These are phyloP conservation scores for Thamnophis elegans DNA, from an alignment of 2,797 vertebrate species.

Conservation along the genomic window DNA sequence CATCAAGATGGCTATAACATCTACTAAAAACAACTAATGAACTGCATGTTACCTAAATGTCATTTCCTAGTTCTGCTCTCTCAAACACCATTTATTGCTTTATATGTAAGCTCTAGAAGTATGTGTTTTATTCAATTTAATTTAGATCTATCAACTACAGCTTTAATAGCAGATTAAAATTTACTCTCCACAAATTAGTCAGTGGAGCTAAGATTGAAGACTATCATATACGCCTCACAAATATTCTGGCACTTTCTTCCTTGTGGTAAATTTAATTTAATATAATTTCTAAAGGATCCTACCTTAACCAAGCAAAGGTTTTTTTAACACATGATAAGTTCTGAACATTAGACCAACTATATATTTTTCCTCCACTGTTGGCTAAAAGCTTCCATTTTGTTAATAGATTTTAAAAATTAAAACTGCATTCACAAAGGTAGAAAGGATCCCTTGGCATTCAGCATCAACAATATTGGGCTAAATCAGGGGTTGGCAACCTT, in stretches of 20 bases:
- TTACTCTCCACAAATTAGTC: background rate
- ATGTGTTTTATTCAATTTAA: constrained; percentile 2
- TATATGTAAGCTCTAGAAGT: background rate
- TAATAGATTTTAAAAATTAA: constrained; percentile 6
- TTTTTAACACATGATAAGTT: background rate
- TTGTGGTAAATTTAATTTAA: background rate
- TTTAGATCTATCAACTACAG: background rate
- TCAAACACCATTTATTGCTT: constrained; percentile 51
- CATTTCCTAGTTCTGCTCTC: constrained; percentile 60
- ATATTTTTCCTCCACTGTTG: background rate
- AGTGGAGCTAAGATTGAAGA: background rate
- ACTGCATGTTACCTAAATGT: constrained; percentile 48
- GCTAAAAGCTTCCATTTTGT: constrained; percentile 42
- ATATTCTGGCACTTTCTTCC: background rate
- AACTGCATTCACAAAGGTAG: background rate
- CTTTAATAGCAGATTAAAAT: background rate
- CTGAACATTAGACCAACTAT: background rate
- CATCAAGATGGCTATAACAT: constrained; percentile 47
- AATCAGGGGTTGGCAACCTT: too few relatives aligned
- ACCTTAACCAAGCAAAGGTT: background rate
- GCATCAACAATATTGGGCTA: background rate
- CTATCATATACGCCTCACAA: background rate
- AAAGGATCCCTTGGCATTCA: background rate
- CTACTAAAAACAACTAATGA: constrained; percentile 48
- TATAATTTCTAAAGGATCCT: background rate